Base-by-base conservation (phyloP, 2,797 vertebrate species). In the Hybognathus amarus region DNA sequence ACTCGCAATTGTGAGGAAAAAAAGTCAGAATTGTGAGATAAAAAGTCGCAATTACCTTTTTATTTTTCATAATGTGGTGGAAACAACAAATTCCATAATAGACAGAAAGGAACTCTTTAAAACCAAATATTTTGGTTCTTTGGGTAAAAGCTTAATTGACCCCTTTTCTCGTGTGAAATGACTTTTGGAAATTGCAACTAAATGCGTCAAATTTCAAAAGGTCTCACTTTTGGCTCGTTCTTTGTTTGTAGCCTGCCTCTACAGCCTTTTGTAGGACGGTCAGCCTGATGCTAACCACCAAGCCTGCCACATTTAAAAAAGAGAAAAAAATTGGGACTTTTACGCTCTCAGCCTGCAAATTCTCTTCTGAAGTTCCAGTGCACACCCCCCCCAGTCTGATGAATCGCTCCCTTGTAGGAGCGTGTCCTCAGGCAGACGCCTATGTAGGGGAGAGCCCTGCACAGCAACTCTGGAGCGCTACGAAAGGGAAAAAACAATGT, bases 401-500 rank as follows among this genome's bases (percentile, higher is more conserved):
- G 90, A 91, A 91, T 90, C 69, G 71, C 80, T 85, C 83, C 88
- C 87, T 90, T 91, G 90, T 91, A 88, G 86, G 86, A 86, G 79
- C 77, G 66, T 86, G 86, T 90, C 90, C 90, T 90, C 80, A 79
- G 89, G 88, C 86, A 76, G 84, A 56, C 77, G 88, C 86, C 87
- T 88, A 82, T 88, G 83, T 45, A 83, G 77, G 82, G 45, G 82
- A 52, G 79, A 85, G 73, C 68, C 79, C 85, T 84, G 85, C 81
- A 69, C 82, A 67, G 84, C 75, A 69, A 86, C 83, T 85, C 64
- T 82, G 79, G 84, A 87, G 84, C 47, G 18, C 47, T 64, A 71
- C 75, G 75, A 68, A 76, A 61, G 67, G 66, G 67, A 63, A 83
- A 84, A 89, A 85, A 89, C 89, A 90, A 91, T 90, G 89, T 87